phyloP scores from a whole-genome alignment of 2,797 vertebrate species.

The Merluccius polli region DNA sequence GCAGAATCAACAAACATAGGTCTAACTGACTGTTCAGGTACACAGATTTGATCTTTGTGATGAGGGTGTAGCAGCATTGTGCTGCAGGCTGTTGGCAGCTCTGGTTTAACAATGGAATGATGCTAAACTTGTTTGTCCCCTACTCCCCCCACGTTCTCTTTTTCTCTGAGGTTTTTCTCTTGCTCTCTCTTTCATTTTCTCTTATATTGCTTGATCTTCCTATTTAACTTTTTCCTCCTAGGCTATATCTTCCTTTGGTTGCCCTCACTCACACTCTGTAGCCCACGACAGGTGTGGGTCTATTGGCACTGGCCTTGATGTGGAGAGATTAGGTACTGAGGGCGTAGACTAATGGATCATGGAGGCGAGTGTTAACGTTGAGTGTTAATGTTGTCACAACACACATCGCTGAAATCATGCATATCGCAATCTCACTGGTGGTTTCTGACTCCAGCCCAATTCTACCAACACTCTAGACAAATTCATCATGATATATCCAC shows the following conservation, averaged over 20 bases:
- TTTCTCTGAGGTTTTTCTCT: neutral
- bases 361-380: slow-evolving; percentile 43
- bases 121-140: slow-evolving; percentile 48
- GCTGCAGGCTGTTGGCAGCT: neutral
- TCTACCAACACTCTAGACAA: neutral
- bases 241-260: slow-evolving; percentile 3
- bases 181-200: no score
- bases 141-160: slow-evolving; percentile 13
- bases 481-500: neutral
- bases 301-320: slow-evolving; percentile 17
- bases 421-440: no score
- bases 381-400: slow-evolving; percentile 2
- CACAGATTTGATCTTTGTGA: neutral
- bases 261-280: neutral
- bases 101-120: slow-evolving; percentile 50
- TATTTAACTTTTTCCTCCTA: slow-evolving; percentile 3
- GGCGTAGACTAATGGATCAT: slow-evolving; percentile 60
- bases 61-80: neutral
- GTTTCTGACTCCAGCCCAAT: neutral
- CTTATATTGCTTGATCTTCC: no score
- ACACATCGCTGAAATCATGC: no score
- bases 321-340: slow-evolving; percentile 34
- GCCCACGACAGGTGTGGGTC: no score
- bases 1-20: neutral
- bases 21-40: neutral